Evolutionary conservation across 2,797 vertebrate species (phyloP), one percentile per base, ranked within the genome.

Genomic region (Pangasius krempfi): DNA sequence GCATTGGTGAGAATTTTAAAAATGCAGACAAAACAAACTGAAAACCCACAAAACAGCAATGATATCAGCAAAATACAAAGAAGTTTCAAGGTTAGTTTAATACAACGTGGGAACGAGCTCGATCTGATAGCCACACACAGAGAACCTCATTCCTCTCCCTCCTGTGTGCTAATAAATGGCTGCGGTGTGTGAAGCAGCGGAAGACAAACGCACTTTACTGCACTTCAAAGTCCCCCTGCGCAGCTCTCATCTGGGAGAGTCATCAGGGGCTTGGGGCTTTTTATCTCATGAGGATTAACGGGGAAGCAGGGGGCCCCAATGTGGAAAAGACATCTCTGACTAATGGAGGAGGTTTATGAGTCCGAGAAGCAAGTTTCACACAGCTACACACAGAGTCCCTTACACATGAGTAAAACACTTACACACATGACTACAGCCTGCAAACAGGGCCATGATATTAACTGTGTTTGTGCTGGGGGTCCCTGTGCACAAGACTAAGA

Each of bases 171-270:
- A 87, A 87, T 89, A 87, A 89, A 89, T 85, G 70, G 40, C 70
- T 84, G 66, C 40, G 75, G 52, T 88, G 84, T 86, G 84, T 86
- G 72, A 88, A 91, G 72, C 60, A 88, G 40, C 33, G 83, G 85
- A 89, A 88, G 87, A 88, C 80, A 89, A 87, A 90, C 47, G 54
- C 84, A 79, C 60, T 79, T 64, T 37, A 66, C 56, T 72, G 52
- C 47, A 90, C 89, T 89, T 91, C 87, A 92, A 89, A 91, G 91
- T 58, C 52, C 87, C 89, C 52, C 33, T 54, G 72, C 54, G 64
- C 66, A 27, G 88, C 82, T 85, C 72, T 88, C 92, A 92, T 90
- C 88, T 93, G 92, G 88, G 86, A 91, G 92, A 90, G 87, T 84
- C 86, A 93, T 92, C 91, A 90, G 88, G 72, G 62, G 72, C 84